Evolutionary conservation across 2,113 vertebrate genomes (phyloP).

Genomic region (Alaudala cheleensis): DNA sequence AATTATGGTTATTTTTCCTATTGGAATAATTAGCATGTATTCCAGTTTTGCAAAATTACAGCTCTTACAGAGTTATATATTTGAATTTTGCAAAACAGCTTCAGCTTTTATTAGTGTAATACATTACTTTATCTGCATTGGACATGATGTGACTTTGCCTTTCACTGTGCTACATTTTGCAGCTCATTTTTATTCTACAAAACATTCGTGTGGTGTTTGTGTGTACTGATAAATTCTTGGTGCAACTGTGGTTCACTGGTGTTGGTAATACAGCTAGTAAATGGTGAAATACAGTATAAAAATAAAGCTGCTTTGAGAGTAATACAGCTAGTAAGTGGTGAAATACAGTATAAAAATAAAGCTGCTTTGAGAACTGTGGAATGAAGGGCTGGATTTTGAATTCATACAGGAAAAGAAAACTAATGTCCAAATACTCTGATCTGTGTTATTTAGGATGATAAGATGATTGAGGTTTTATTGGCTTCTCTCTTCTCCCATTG

Average conservation of each 20-base stretch:
- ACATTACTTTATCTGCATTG: conserved; percentile 61
- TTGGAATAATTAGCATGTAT: conserved; percentile 76
- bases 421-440: not conserved
- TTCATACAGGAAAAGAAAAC: not conserved
- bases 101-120: conserved; percentile 33
- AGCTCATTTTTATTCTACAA: not conserved
- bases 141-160: conserved; percentile 59
- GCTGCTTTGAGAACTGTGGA: not conserved
- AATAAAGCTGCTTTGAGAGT: not conserved
- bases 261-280: not conserved
- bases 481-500: not conserved
- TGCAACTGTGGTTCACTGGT: not conserved
- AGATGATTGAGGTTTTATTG: not conserved
- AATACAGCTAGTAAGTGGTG: not conserved
- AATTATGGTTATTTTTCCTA: conserved; percentile 67
- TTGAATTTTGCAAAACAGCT: conserved; percentile 71
- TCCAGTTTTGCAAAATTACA: conserved; percentile 68
- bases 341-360: not conserved
- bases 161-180: conserved; percentile 17
- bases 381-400: not conserved
- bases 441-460: not conserved
- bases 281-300: not conserved
- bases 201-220: not conserved
- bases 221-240: not conserved
- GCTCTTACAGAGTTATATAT: not conserved